phyloP scores from a whole-genome alignment of 2,113 vertebrate genomes.

The Puntigrus tetrazona region DNA sequence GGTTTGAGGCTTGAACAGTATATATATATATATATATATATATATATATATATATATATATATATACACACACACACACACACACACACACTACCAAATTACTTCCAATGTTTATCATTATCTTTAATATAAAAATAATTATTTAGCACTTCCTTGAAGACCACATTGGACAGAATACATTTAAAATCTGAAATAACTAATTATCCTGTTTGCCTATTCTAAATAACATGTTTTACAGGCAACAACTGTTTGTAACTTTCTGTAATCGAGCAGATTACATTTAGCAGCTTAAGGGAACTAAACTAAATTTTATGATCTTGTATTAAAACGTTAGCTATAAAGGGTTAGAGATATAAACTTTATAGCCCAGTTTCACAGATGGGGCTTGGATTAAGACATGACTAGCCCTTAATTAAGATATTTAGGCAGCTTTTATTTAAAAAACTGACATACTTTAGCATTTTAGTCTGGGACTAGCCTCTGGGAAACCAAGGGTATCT shows the following conservation, averaged over 20 bases:
- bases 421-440: too few relatives aligned
- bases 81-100: too few relatives aligned
- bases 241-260: neutral
- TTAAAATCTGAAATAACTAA: neutral
- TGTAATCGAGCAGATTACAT: neutral
- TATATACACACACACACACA: too few relatives aligned
- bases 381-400: too few relatives aligned
- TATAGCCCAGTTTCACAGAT: too few relatives aligned
- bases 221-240: neutral
- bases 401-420: too few relatives aligned
- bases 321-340: neutral
- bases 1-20: too few relatives aligned
- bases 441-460: too few relatives aligned
- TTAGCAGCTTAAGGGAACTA: neutral
- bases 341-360: neutral
- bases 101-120: neutral
- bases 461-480: too few relatives aligned
- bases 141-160: neutral
- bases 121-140: neutral
- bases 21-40: too few relatives aligned
- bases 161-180: neutral
- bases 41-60: too few relatives aligned
- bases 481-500: too few relatives aligned
- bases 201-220: neutral
- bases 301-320: neutral